These are phyloP conservation scores for Taxidea taxus DNA, from an alignment of 2,113 vertebrate species.

Conservation along the genomic window DNA sequence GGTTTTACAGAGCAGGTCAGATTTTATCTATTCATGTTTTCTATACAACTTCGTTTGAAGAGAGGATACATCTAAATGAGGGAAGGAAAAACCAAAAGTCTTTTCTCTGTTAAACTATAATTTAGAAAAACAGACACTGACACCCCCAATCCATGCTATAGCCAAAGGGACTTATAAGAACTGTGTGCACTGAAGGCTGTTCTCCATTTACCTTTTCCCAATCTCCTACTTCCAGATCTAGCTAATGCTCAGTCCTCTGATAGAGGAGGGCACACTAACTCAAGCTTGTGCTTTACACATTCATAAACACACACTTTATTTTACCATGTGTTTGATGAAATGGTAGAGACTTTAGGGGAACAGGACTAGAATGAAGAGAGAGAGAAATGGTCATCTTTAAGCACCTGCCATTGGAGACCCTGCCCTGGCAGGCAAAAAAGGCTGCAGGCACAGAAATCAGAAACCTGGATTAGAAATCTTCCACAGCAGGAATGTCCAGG, in stretches of 20 bases:
- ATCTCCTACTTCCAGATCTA: background rate
- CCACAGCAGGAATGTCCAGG: background rate
- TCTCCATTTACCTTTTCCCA: background rate
- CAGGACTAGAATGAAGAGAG: background rate
- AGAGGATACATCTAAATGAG: background rate
- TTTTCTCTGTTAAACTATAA: background rate
- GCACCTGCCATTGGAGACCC: background rate
- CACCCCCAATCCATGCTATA: background rate
- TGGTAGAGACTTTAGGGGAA: background rate
- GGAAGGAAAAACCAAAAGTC: background rate
- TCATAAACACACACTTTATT: accelerated
- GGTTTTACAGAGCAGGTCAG: background rate
- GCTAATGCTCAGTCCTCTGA: background rate
- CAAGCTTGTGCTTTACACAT: background rate
- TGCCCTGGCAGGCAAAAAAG: background rate
- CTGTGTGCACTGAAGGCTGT: background rate
- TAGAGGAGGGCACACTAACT: background rate
- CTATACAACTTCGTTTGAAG: background rate
- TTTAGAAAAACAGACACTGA: background rate
- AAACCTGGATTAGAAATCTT: background rate
- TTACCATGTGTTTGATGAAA: background rate
- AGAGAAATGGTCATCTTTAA: background rate
- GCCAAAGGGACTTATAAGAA: background rate
- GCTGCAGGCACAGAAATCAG: background rate
- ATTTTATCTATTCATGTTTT: background rate